Percentiles rank a stretch among this genome's conserved stretches.
Evolutionary conservation across 2,797 vertebrate genomes (phyloP).

Genomic region (Lophotriccus pileatus): DNA sequence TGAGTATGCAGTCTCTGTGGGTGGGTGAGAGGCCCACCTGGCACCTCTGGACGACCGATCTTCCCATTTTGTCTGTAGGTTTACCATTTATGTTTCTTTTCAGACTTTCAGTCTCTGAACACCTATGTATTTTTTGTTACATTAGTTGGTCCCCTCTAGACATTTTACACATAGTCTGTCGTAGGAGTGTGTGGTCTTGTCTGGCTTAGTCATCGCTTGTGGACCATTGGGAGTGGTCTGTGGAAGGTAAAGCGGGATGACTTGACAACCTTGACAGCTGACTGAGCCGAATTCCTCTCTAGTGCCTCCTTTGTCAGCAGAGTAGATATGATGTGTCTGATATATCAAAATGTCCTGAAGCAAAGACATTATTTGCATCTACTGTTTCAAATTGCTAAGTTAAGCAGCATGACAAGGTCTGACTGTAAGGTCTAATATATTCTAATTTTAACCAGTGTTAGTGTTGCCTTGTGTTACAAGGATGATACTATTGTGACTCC

Average conservation of each 20-base stretch:
- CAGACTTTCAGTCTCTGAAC: neutral
- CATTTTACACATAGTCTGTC: neutral
- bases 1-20: neutral
- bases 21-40: neutral
- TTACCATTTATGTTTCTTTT: neutral
- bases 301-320: neutral
- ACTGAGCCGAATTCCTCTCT: neutral
- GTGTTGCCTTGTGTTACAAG: neutral
- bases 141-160: neutral
- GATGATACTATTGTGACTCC: neutral
- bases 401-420: neutral
- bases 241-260: neutral
- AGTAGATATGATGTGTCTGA: neutral
- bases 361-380: neutral
- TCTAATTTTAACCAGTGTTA: neutral
- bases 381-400: neutral
- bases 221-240: neutral
- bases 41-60: neutral
- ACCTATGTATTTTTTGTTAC: neutral
- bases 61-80: neutral
- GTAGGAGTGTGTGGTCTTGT: rapidly evolving
- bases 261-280: neutral
- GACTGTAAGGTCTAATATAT: neutral
- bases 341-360: neutral
- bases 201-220: rapidly evolving